Conservation (phyloP, 35 echinoderm and acorn worm genomes). For the Lytechinus pictus region DNA sequence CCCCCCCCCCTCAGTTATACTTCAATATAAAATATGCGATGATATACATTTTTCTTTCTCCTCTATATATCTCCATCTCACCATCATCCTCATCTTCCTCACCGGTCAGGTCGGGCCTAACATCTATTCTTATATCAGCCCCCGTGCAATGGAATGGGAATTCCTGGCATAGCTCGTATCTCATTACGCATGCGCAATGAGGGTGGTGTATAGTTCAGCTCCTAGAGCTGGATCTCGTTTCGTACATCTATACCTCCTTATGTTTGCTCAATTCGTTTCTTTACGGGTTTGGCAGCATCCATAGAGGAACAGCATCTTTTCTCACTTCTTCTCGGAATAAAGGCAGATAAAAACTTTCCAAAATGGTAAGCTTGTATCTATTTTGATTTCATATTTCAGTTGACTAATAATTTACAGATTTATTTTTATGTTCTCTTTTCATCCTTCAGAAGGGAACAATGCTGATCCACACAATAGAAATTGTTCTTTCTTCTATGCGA, state of each 20-base stretch:
- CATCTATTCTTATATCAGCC: slow-evolving; percentile 24
- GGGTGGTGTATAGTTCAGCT: not conserved
- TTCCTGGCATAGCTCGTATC: slow-evolving; percentile 30
- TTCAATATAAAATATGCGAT: not conserved
- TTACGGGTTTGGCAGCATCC: slow-evolving; percentile 47
- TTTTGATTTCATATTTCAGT: not conserved
- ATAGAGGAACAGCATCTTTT: not conserved
- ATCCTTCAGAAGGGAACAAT: not conserved
- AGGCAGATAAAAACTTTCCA: not conserved
- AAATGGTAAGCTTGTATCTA: not conserved
- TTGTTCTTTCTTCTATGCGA: not conserved
- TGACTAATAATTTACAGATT: not conserved
- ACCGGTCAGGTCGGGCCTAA: not conserved
- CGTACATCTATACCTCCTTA: not conserved
- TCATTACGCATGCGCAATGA: slow-evolving; percentile 47
- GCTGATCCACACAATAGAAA: not conserved
- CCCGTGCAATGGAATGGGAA: not conserved
- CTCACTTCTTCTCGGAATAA: slow-evolving; percentile 33
- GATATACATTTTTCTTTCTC: not conserved
- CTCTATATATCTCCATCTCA: not conserved
- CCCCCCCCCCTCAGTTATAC: not conserved
- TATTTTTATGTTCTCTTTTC: not conserved
- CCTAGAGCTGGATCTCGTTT: not conserved
- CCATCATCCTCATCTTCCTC: not conserved
- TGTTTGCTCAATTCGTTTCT: slow-evolving; percentile 8